A percentile compares a stretch with the other conserved stretches of the same genome.
phyloP scores from a whole-genome alignment of 2,888 invertebrate genomes.

The Eueremaeus valkanovi region DNA sequence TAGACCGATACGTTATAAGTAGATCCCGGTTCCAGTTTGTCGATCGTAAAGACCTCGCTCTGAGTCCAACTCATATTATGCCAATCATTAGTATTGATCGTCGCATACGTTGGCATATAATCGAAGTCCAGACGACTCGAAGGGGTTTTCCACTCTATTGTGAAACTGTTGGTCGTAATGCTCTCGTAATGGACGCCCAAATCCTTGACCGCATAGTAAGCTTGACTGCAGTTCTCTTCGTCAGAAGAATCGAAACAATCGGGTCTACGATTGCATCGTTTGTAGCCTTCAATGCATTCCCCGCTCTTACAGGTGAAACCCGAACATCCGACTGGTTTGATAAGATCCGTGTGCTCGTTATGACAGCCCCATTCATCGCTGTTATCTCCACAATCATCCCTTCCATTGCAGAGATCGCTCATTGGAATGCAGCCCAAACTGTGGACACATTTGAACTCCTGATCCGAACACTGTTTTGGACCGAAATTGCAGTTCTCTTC shows the following conservation, averaged over 20 bases:
- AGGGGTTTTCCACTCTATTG: slow-evolving; percentile 62
- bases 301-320: slow-evolving; percentile 46
- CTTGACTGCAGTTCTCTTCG: slow-evolving; percentile 54
- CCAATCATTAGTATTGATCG: slow-evolving; percentile 58
- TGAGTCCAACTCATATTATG: slow-evolving; percentile 63
- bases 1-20: slow-evolving; percentile 75
- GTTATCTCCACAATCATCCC: slow-evolving; percentile 47
- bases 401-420: slow-evolving; percentile 55
- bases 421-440: slow-evolving; percentile 62
- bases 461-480: slow-evolving; percentile 45
- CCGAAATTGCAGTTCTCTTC: slow-evolving; percentile 57
- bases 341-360: slow-evolving; percentile 36
- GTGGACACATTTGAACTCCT: slow-evolving; percentile 60
- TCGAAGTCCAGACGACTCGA: slow-evolving; percentile 55
- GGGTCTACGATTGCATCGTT: slow-evolving; percentile 62
- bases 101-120: slow-evolving; percentile 62
- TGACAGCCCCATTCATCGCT: slow-evolving; percentile 48
- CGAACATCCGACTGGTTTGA: slow-evolving; percentile 46
- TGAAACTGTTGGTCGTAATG: slow-evolving; percentile 62
- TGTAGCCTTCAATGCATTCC: slow-evolving; percentile 44
- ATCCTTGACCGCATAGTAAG: slow-evolving; percentile 55
- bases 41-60: slow-evolving; percentile 61
- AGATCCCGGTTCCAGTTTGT: slow-evolving; percentile 64
- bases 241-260: slow-evolving; percentile 61
- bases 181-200: slow-evolving; percentile 64